Base-by-base conservation (phyloP, 1,140 invertebrate genomes). In the Drosophila malerkotliana region DNA sequence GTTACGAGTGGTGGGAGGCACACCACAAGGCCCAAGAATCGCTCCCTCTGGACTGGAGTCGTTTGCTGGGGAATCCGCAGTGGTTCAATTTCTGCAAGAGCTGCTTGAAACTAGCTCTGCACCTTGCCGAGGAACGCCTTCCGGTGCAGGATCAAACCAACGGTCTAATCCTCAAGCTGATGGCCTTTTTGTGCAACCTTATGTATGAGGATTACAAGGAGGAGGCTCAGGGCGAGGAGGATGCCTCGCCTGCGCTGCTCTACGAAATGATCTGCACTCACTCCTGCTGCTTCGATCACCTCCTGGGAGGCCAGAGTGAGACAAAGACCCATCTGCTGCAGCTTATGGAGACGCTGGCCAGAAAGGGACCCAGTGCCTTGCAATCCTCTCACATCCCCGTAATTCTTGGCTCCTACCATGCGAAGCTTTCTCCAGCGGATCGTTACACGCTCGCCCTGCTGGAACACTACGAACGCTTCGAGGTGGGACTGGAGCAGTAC, bases 211-310 rank as follows among this genome's bases (percentile, higher is more conserved):
- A 91, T 12, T 88, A 82, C 26, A 53, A 48, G 0, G 51, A 68
- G 5, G 78, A 54, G 2, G 52, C 9, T 0, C 62, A 51, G 5
- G 18, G 47, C 0, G 32, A 57, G 6, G 39, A 52, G 8, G 56
- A 59, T 34, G 21, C 51, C 9, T 61, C 72, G 7, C 81, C 87
- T 10, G 71, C 92, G 14, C 92, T 93, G 10, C 84, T 96, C 28
- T 95, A 95, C 66, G 95, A 96, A 74, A 95, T 96, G 95, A 93
- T 94, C n/a, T 93, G 94, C 10, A 94, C 95, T 0, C 95, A 96
- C 92, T 96, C 95, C 0, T 94, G 95, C 77, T 96, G 96, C 88
- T 91, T 95, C 32, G 95, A 95, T 26, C 83, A 88, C 51, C 34
- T 87, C 5, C 28, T 87, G 44, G 66, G 83, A 12, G 51, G 72